Evolutionary conservation across 2,888 invertebrate genomes (phyloP), one percentile per base, ranked within the genome.

Genomic region (Leptopilina syphax): DNA sequence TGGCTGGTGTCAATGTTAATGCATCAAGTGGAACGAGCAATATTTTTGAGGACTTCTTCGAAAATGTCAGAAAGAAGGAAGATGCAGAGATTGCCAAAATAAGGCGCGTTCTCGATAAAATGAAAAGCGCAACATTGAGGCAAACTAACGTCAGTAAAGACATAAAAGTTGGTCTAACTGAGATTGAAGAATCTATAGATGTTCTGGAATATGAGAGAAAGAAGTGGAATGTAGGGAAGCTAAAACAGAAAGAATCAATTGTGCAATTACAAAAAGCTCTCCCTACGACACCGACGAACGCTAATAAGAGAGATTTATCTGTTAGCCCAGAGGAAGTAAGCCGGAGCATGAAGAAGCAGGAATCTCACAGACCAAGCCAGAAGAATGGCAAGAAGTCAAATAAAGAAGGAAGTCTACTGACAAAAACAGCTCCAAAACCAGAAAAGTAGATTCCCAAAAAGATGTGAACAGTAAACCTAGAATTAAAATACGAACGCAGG

Each of bases 181-280:
- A 57, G 12, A 10, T 57, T 1, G 57, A 57, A 57, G 57, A 57
- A 57, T 57, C 57, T 4, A 10, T 13, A 10, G 57, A 57, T 10
- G 12, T 5, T 57, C 10, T 57, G 12, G 10, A 13, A 10, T 57
- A 57, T 57, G 4, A 57, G 12, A 13, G 13, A n/a, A 57, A 57
- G 13, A 57, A n/a, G 12, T 57, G 57, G 57, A 4, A 57, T 3
- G 10, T 57, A 3, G 57, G 57, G 13, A 57, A 57, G 8, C 7
- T 44, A 8, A 83, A 47, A 83, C 77, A 65, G 5, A 41, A 5
- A 41, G 41, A 41, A 41, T 41, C 41, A 4, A 41, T 41, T 41
- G 3, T 41, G 41, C 41, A 5, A 3, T 41, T 41, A 5, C 3
- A 41, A 41, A n/a, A n/a, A n/a, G n/a, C n/a, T n/a, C n/a, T n/a